These are phyloP conservation scores for Xiphophorus couchianus DNA, from an alignment of 2,113 vertebrate species.

Conservation along the genomic window DNA sequence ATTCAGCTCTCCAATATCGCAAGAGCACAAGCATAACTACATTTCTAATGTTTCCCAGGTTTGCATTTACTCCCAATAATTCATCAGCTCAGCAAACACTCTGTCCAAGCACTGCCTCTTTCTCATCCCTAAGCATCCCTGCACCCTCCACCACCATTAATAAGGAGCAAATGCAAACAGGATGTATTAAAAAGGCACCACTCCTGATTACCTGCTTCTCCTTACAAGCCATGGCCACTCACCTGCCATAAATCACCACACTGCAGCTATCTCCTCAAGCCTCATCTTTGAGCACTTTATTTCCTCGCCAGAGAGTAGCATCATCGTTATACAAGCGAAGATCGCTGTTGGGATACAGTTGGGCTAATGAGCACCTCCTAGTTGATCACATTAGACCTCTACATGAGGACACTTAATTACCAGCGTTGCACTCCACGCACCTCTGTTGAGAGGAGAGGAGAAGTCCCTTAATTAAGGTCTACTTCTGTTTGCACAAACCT, in stretches of 20 bases:
- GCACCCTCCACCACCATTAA: slow-evolving; percentile 48
- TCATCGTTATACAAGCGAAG: slow-evolving; percentile 70
- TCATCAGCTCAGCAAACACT: slow-evolving; percentile 21
- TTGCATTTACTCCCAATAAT: slow-evolving; percentile 7
- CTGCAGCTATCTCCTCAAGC: slow-evolving; percentile 61
- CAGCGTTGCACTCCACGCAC: slow-evolving; percentile 59
- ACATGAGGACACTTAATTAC: slow-evolving; percentile 82
- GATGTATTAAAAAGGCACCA: slow-evolving; percentile 59
- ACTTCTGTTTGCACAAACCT: slow-evolving; percentile 67
- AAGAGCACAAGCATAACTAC: neutral
- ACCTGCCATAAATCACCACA: slow-evolving; percentile 73
- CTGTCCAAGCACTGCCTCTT: slow-evolving; percentile 13
- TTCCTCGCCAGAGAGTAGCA: slow-evolving; percentile 56
- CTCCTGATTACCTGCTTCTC: slow-evolving; percentile 66
- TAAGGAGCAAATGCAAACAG: slow-evolving; percentile 63
- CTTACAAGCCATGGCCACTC: slow-evolving; percentile 63
- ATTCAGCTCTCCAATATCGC: neutral
- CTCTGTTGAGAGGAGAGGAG: slow-evolving; percentile 60
- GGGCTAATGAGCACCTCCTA: slow-evolving; percentile 79
- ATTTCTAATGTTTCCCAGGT: neutral
- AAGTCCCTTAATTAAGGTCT: slow-evolving; percentile 73
- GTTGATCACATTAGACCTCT: slow-evolving; percentile 80
- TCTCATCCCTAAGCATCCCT: slow-evolving; percentile 38
- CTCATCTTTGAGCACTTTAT: slow-evolving; percentile 63
- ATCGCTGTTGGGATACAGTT: slow-evolving; percentile 76